phyloP scores from a whole-genome alignment of 2,797 vertebrate species.

The Syngnathus rostellatus region DNA sequence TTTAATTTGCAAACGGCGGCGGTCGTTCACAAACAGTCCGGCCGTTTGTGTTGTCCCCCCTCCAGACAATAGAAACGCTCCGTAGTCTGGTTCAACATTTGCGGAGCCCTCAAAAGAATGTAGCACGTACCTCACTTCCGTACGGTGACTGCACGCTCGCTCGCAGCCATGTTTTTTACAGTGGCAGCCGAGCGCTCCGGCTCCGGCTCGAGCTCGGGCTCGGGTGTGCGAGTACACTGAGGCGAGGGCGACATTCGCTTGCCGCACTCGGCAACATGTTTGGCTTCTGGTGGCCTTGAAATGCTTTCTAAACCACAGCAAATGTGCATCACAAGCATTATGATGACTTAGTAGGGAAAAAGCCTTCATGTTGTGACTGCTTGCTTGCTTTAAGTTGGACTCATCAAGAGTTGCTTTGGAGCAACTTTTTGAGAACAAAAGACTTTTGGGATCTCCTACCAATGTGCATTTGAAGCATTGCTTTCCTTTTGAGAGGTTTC shows the following conservation, averaged over 20 bases:
- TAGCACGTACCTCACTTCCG: conserved; percentile 78
- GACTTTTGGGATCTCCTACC: not conserved
- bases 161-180: conserved; percentile 78
- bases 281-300: conserved; percentile 25
- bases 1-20: conserved; percentile 36
- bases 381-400: not conserved
- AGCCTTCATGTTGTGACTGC: not conserved
- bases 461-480: not conserved
- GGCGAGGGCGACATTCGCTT: conserved; percentile 46
- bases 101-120: conserved; percentile 6
- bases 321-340: not conserved
- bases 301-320: no score
- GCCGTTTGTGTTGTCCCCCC: conserved; percentile 17
- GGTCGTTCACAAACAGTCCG: conserved; percentile 9
- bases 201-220: conserved; percentile 24
- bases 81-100: conserved; percentile 61
- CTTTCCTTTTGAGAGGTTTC: not conserved
- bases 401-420: not conserved
- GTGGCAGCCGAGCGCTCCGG: conserved; percentile 51
- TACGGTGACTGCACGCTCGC: conserved; percentile 74
- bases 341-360: not conserved
- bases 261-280: conserved; percentile 51
- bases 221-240: conserved; percentile 64
- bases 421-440: not conserved
- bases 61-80: conserved; percentile 25